Evolutionary conservation across 2,797 vertebrate genomes (phyloP), one percentile per base, ranked within the genome.

Genomic region (Sardinella longiceps): DNA sequence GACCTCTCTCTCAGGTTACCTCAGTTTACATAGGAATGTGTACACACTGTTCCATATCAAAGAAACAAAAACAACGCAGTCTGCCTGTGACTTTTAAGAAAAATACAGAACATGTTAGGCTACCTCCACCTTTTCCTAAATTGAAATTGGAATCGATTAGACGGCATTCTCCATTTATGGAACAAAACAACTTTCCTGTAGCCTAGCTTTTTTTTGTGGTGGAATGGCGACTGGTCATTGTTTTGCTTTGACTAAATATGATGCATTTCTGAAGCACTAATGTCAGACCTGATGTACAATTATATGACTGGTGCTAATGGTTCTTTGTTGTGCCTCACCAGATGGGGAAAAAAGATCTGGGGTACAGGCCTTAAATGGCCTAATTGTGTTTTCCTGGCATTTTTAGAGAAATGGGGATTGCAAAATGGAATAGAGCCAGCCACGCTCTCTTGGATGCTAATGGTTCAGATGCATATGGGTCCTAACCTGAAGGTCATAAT

Each of bases 401-500:
- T 77, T 77, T 77, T 77, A 39, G 70, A 77, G 33, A 77, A 77
- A 77, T 77, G 70, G 37, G 70, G 18, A 20, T 43, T 23, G 70
- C 18, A 0, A 43, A 77, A 43, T 77, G 37, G 70, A 77, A 77
- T 43, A 2, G 15, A 43, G 70, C 18, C 70, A 77, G 70, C 33
- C 70, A 23, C 9, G 48, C 81, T 12, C 23, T 58, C 28, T 20
- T 66, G 6, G 80, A 81, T 70, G 80, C 80, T 81, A 70, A 84
- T 84, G 33, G 45, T 66, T 48, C 45, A 80, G 37, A 56, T 66
- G 30, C 30, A 0, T 37, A 60, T 7, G 56, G 80, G 77, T 81
- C 30, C 81, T 30, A 45, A 60, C 28, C 77, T 84, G 84, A 85
- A 85, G 84, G 84, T 85, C 80, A 81, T 81, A 66, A 80, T 85